Percentiles rank a stretch among this genome's conserved stretches.
These are phyloP conservation scores for Eleginops maclovinus DNA, from an alignment of 2,113 vertebrate species.

Conservation along the genomic window DNA sequence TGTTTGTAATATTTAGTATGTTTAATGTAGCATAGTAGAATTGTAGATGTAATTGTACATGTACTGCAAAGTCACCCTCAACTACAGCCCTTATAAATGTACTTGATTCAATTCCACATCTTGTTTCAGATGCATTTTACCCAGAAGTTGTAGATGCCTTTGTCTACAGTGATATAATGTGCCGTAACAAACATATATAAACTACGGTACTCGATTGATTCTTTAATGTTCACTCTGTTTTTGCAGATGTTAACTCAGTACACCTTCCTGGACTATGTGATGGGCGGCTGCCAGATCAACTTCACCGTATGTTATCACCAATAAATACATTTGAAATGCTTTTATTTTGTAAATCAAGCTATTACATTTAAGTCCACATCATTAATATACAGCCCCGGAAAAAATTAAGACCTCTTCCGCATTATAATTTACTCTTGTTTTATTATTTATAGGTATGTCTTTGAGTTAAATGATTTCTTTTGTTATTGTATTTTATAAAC, in stretches of 20 bases:
- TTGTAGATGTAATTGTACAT: no score
- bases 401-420: no score
- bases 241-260: slow-evolving; percentile 63
- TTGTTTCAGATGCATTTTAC: not conserved
- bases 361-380: not conserved
- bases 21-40: no score
- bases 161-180: not conserved
- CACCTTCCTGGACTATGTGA: slow-evolving; percentile 78
- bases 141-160: not conserved
- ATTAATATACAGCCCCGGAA: no score
- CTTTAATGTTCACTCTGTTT: not conserved
- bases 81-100: not conserved
- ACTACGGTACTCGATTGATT: not conserved
- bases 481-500: no score
- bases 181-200: not conserved
- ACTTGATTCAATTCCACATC: not conserved
- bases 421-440: no score
- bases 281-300: slow-evolving; percentile 80
- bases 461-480: no score
- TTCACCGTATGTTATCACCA: slow-evolving; percentile 66
- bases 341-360: not conserved
- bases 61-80: not conserved
- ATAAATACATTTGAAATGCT: not conserved
- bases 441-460: no score
- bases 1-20: no score